Evolutionary conservation across 2,888 invertebrate genomes (phyloP).

Genomic region (Philopedon plagiatum): DNA sequence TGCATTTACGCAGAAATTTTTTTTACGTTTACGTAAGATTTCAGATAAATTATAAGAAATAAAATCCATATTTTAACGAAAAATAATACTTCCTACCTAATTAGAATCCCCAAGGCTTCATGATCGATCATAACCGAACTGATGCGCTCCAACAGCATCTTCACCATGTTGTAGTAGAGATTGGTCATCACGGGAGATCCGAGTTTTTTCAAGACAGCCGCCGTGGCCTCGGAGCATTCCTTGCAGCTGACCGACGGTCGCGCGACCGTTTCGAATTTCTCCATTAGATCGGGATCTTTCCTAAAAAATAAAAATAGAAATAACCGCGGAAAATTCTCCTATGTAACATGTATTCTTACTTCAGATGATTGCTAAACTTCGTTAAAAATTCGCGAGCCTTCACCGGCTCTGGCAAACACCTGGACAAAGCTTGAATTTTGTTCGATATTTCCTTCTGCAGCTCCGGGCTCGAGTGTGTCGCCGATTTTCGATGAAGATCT

Average conservation of each 20-base stretch:
- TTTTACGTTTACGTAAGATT: too few relatives aligned
- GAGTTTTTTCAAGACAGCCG: conserved; percentile 89
- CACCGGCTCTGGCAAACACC: conserved; percentile 92
- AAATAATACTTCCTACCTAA: conserved; percentile 30
- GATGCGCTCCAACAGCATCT: conserved; percentile 93
- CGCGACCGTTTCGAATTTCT: conserved; percentile 90
- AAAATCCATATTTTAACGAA: too few relatives aligned
- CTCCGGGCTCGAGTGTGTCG: conserved; percentile 67
- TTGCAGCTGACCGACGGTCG: conserved; percentile 93
- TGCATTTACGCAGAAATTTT: too few relatives aligned
- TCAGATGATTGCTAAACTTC: conserved; percentile 86
- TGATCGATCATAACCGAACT: conserved; percentile 97
- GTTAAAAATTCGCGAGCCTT: conserved; percentile 91
- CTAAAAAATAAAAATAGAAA: conserved; percentile 5
- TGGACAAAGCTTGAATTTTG: conserved; percentile 79
- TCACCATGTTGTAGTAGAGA: conserved; percentile 95
- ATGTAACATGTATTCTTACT: conserved; percentile 61
- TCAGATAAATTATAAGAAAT: too few relatives aligned
- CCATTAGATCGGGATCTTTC: conserved; percentile 77
- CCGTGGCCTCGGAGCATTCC: conserved; percentile 93
- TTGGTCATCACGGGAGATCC: conserved; percentile 97
- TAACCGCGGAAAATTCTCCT: too few relatives aligned
- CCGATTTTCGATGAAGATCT: conserved; percentile 83
- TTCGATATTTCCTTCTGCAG: conserved; percentile 81
- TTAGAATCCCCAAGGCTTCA: conserved; percentile 83